Evolutionary conservation across 1,140 invertebrate genomes (phyloP), one percentile per base, ranked within the genome.

Genomic region (Dermatophagoides farinae): DNA sequence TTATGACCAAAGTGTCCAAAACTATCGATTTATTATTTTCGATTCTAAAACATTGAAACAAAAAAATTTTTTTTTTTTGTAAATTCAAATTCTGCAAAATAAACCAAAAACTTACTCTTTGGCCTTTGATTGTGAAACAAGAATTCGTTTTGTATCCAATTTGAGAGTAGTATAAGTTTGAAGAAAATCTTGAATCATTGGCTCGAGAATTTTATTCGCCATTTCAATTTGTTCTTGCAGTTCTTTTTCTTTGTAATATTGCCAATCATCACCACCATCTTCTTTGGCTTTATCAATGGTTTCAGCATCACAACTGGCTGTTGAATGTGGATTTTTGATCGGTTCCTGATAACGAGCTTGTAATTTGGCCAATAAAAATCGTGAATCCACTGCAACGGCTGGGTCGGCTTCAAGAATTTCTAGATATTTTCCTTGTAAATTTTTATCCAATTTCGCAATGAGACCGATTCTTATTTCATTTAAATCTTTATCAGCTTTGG

Each of bases 1-100:
- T 83, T 61, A 81, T 81, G 41, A 79, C 77, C 20, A 88, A 70
- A 18, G 84, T 81, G 64, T 92, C 87, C 40, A 91, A 72, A 40
- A 88, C 72, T 61, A 77, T 79, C 49, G 71, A 77, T 68, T 83
- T 86, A 67, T 85, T 81, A 67, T 85, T 85, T 41, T 93, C 88
- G 78, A 88, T 76, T 57, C 83, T 84, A 64, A 61, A 61, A 31
- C 64, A 50, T 59, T 1, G 40, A 52, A 59, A 25, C 51, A 43
- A 43, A 39, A 38, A 60, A 50, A 50, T 43, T 38, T 4, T 53
- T 44, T 46, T 64, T 37, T 40, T 52, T 43, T 8, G 16, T 23
- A 44, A 25, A 64, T 38, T 43, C 16, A 51, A 62, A n/a, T n/a
- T n/a, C 11, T 61, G 10, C 25, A 38, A 22, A 44, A 62, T 46